Conservation (phyloP, 2,113 vertebrate species). For the Callipepla californica region DNA sequence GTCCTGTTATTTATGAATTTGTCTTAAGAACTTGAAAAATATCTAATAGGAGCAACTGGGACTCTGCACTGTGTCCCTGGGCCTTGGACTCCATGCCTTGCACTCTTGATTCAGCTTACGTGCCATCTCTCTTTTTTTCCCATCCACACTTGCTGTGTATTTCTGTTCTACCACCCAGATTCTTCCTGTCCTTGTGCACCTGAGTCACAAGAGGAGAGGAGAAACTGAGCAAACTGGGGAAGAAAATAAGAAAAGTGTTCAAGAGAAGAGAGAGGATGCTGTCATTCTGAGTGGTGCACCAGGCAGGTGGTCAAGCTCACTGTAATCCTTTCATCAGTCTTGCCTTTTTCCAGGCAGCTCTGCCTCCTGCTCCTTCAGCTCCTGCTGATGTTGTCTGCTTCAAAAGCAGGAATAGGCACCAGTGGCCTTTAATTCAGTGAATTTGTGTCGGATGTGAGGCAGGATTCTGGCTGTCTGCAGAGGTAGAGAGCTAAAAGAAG, state of each 20-base stretch:
- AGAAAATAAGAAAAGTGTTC: background rate
- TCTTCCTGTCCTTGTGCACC: background rate
- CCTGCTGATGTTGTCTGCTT: background rate
- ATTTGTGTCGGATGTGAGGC: background rate
- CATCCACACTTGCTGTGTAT: background rate
- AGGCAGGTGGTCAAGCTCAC: background rate
- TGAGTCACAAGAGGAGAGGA: background rate
- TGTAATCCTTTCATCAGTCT: background rate
- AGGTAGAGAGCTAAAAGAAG: background rate
- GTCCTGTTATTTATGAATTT: background rate
- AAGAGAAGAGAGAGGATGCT: background rate
- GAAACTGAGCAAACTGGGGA: background rate
- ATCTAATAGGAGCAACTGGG: background rate
- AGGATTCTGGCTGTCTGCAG: background rate
- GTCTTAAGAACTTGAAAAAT: background rate
- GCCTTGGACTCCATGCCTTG: background rate
- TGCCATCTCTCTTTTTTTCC: background rate
- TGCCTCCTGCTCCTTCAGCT: background rate
- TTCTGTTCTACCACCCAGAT: background rate
- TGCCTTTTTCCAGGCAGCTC: background rate
- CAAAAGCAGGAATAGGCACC: accelerated
- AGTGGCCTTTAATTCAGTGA: background rate
- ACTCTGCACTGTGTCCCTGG: background rate
- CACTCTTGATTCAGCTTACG: background rate
- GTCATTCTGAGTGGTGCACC: background rate